Conservation (phyloP, 2,888 invertebrate genomes). For the Amphimallon solstitiale region DNA sequence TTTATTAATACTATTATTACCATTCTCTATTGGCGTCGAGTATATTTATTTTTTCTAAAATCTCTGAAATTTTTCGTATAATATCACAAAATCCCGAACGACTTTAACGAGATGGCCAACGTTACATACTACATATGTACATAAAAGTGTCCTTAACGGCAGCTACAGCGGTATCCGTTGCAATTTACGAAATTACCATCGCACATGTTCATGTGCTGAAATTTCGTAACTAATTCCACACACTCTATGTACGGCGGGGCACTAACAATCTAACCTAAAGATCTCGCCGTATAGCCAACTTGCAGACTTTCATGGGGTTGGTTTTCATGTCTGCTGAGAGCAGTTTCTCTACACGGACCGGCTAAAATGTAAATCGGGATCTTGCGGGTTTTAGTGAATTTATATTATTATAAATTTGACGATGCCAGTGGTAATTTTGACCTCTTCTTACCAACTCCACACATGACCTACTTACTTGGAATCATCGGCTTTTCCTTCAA, state of each 20-base stretch:
- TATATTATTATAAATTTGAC: no score
- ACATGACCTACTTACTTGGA: no score
- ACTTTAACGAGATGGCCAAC: not conserved
- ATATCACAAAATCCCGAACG: no score
- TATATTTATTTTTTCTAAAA: no score
- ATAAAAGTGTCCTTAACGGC: slow-evolving; percentile 1
- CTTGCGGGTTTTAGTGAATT: slow-evolving; percentile 7
- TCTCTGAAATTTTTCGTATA: no score
- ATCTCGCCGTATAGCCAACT: not conserved
- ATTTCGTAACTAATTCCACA: slow-evolving; percentile 17
- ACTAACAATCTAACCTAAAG: not conserved
- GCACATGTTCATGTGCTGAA: slow-evolving; percentile 19
- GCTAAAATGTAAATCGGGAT: slow-evolving; percentile 15
- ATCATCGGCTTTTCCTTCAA: no score
- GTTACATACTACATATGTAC: not conserved
- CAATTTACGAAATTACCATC: slow-evolving; percentile 24
- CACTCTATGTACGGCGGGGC: not conserved
- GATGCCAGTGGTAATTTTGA: no score
- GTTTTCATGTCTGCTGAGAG: slow-evolving; percentile 2
- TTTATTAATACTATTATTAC: no score
- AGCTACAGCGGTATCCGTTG: not conserved
- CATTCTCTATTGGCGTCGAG: no score
- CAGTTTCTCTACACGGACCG: not conserved
- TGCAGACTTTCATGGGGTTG: slow-evolving; percentile 12
- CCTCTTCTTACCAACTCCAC: no score